Evolutionary conservation across 2,113 vertebrate species (phyloP).

Genomic region (Alaudala cheleensis): DNA sequence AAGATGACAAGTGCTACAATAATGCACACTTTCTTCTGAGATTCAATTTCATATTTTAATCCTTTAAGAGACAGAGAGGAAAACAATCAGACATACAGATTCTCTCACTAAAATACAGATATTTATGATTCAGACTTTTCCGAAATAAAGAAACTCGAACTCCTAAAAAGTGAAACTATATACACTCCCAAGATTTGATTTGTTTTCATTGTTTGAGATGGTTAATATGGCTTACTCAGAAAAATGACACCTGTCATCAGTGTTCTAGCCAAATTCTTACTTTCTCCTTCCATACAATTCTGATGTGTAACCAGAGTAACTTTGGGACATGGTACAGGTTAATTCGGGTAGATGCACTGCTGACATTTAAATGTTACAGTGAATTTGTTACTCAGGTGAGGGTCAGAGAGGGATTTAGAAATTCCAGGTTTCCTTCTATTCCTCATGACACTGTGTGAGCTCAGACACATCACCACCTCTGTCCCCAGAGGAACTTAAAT

Average conservation of each 20-base stretch:
- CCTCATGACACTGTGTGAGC: background rate
- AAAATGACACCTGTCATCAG: background rate
- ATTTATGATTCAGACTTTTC: background rate
- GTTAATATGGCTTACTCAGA: background rate
- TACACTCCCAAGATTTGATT: background rate
- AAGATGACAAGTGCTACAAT: conserved; percentile 35
- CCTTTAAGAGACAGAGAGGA: conserved; percentile 59
- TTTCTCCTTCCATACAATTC: background rate
- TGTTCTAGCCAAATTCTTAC: background rate
- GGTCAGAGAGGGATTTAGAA: background rate
- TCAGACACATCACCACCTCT: background rate
- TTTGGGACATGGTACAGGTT: background rate
- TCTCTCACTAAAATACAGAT: background rate
- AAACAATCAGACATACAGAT: background rate
- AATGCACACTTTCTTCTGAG: conserved; percentile 35
- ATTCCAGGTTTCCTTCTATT: background rate
- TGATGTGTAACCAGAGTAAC: background rate
- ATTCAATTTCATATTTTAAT: conserved; percentile 56
- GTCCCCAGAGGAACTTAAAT: background rate
- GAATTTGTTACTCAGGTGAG: background rate
- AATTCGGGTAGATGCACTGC: background rate
- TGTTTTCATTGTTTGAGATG: background rate
- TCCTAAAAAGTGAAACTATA: background rate
- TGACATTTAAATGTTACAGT: background rate
- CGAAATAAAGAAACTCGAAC: background rate